Evolutionary conservation across 2,888 invertebrate species (phyloP), one percentile per base, ranked within the genome.

Genomic region (Alviniconcha strummeri): DNA sequence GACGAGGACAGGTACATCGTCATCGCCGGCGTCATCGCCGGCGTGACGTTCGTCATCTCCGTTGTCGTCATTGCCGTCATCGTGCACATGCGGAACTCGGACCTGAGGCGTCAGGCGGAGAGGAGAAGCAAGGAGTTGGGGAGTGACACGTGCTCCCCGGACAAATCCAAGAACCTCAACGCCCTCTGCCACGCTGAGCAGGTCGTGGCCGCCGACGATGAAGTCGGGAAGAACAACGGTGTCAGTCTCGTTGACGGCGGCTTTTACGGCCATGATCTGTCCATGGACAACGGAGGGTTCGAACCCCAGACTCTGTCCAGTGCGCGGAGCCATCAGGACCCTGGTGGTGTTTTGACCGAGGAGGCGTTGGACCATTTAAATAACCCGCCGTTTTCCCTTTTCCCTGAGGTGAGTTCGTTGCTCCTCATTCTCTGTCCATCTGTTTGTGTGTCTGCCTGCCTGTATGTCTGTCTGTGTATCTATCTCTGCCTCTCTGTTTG

Each of bases 1-100:
- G 77, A 80, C 57, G 67, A 85, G 64, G 84, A 86, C 54, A 81
- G 79, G 13, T 85, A 86, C 76, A 76, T 83, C 67, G 76, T 86
- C 79, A 85, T 86, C 74, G 84, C 86, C 19, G 86, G 85, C 19
- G 72, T 86, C 74, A 84, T 86, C 57, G 69, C 85, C 52, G 86
- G 86, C n/a, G 80, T 86, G 74, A 86, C 86, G 1, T n/a, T 86
- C 64, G 64, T 85, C 81, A 72, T 86, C 67, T 76, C 86, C 54
- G 74, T 86, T n/a, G 82, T 82, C 74, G 78, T 86, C 56, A 72
- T 86, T 55, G 80, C 82, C 19, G 84, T 85, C 76, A 86, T 86
- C 80, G 7, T 86, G 13, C 76, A 84, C 52, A 79, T 86, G 56
- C 83, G 84, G 55, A 79, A 64, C 54, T 75, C 82, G 57, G 86